phyloP scores from a whole-genome alignment of 2,888 invertebrate species.

The Anagyrus pseudococci region DNA sequence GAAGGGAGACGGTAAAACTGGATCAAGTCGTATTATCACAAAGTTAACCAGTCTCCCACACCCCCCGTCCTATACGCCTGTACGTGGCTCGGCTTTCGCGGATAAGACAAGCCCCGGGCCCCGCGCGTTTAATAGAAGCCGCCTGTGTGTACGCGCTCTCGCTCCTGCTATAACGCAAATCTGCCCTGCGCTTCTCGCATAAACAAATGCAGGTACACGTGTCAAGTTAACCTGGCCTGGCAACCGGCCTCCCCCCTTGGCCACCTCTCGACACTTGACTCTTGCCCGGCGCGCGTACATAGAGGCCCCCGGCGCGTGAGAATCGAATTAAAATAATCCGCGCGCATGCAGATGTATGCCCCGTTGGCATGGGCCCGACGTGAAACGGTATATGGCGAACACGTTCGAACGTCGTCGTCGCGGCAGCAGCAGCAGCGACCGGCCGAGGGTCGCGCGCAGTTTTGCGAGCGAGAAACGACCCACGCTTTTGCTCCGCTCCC shows the following conservation, averaged over 20 bases:
- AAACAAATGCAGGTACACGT: not conserved
- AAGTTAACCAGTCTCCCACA: conserved; percentile 15
- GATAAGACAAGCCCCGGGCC: too few species aligned
- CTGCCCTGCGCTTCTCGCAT: too few species aligned
- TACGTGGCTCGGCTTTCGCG: not conserved
- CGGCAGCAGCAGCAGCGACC: too few species aligned
- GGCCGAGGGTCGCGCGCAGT: conserved; percentile 4
- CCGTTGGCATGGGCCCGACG: not conserved
- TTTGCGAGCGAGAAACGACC: conserved; percentile 14
- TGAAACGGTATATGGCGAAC: conserved; percentile 25
- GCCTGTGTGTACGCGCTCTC: too few species aligned
- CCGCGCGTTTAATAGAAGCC: too few species aligned
- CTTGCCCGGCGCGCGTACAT: not conserved
- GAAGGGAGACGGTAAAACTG: conserved; percentile 25
- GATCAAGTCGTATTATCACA: conserved; percentile 33
- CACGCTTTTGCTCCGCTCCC: not conserved
- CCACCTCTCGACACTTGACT: too few species aligned
- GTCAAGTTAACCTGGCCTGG: too few species aligned
- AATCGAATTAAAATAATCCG: not conserved
- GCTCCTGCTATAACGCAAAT: too few species aligned
- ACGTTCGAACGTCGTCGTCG: conserved; percentile 13
- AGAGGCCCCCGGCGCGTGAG: not conserved
- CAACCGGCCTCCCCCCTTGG: too few species aligned
- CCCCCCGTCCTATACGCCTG: not conserved
- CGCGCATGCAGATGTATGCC: not conserved